Base-by-base conservation (phyloP, 2,113 vertebrate species). In the Piliocolobus tephrosceles region DNA sequence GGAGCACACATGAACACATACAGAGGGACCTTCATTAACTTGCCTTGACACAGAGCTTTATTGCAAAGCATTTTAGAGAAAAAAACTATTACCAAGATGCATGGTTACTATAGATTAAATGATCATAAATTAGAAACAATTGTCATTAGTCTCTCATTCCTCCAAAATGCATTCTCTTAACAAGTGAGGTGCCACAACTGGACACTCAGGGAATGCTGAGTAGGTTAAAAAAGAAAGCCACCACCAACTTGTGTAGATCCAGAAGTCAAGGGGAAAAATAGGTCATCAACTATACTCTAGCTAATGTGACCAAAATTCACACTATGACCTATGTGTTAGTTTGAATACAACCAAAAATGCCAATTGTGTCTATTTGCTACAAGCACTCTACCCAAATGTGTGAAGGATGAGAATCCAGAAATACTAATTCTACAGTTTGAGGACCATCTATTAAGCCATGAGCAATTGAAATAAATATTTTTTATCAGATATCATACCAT, bases 401-500 rank as follows among this genome's bases (percentile, higher is more conserved):
- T 72, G 30, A 93, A 90, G 35, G 81, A 75, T 79, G 14, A 88
- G 6, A 86, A 89, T 93, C 80, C 50, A 93, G 92, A 92, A 95
- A 97, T 72, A 88, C 87, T 50, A 32, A 76, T n/a, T 7, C 14
- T 80, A 58, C 35, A 22, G 91, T 58, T 92, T 98, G 8, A 95
- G 91, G 80, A 58, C 43, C 57, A 87, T 72, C 68, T 94, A 89
- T 89, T 88, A 91, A 94, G 35, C 14, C 86, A 94, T 43, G 70
- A 95, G 43, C 73, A 96, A 92, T 13, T 82, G 38, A 90, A 97
- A 80, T 76, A 95, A 87, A 80, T 93, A 92, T 97, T 96, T 94
- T 61, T 93, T 43, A 94, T 90, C 70, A 94, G 47, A 95, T 91
- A 57, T 70, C 61, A 76, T 85, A 45, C 8, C 58, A 55, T 88